Evolutionary conservation across 1,140 invertebrate genomes (phyloP).

Genomic region (Tetranychus cinnabarinus): DNA sequence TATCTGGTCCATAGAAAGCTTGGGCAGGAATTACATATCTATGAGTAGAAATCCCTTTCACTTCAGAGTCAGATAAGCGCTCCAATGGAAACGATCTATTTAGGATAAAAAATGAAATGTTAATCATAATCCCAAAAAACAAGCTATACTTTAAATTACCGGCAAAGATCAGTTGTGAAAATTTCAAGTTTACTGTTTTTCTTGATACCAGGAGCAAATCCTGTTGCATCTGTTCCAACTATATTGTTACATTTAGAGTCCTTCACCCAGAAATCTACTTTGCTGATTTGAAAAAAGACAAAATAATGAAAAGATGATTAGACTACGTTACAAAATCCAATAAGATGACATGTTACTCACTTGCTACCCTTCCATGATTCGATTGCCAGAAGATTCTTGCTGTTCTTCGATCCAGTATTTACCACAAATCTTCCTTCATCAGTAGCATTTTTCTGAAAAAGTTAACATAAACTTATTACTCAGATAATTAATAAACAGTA

Average conservation of each 20-base stretch:
- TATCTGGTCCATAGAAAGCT: constrained; percentile 5
- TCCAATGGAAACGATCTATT: constrained; percentile 12
- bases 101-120: not conserved
- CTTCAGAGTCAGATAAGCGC: constrained; percentile 13
- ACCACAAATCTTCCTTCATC: not conserved
- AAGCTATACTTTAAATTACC: not conserved
- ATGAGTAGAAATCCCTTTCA: constrained; percentile 13
- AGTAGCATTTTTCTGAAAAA: not conserved
- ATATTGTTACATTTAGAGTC: constrained; percentile 13
- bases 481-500: no score
- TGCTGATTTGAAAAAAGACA: not conserved
- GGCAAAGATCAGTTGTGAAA: constrained; percentile 17
- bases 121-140: not conserved
- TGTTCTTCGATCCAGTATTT: not conserved
- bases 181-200: constrained; percentile 15
- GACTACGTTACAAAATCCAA: no score
- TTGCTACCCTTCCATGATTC: not conserved
- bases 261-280: constrained; percentile 6
- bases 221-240: constrained; percentile 17
- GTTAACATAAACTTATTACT: no score
- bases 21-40: constrained; percentile 11
- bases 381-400: not conserved
- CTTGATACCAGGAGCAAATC: constrained; percentile 15
- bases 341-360: not conserved
- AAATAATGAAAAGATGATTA: no score